Conservation (phyloP, 2,113 vertebrate species). For the Poecilia latipinna region DNA sequence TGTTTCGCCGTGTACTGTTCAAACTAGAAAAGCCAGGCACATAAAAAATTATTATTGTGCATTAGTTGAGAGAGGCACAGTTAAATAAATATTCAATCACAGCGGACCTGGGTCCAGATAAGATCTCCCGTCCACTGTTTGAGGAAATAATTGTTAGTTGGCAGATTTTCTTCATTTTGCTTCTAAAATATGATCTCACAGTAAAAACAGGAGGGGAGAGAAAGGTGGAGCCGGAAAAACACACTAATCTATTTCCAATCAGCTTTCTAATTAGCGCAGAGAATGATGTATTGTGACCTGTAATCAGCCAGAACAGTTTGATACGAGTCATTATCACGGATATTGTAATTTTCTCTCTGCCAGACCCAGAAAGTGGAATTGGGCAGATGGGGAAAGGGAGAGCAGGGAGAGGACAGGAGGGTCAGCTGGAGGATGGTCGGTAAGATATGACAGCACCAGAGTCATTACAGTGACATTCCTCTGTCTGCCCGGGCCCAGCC, state of each 20-base stretch:
- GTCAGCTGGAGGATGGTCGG: conserved; percentile 61
- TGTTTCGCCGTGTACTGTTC: neutral
- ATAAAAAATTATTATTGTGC: neutral
- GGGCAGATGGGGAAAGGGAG: conserved; percentile 18
- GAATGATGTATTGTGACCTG: conserved; percentile 76
- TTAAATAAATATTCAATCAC: neutral
- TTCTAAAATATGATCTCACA: conserved; percentile 40
- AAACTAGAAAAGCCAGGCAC: neutral
- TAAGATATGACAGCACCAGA: conserved; percentile 58
- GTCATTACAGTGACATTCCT: conserved; percentile 71
- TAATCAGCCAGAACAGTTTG: conserved; percentile 74
- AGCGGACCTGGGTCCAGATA: neutral
- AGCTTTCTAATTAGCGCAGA: conserved; percentile 74
- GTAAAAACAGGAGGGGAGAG: conserved; percentile 21
- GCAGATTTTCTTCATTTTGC: conserved; percentile 19
- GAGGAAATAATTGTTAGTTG: conserved; percentile 20
- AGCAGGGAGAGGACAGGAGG: conserved; percentile 15
- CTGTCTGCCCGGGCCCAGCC: conserved; percentile 48
- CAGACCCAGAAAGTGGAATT: conserved; percentile 42
- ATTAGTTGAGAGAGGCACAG: neutral
- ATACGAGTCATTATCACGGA: conserved; percentile 74
- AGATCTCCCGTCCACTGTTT: neutral
- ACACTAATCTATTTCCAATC: conserved; percentile 77
- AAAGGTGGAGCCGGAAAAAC: conserved; percentile 54
- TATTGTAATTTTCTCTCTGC: conserved; percentile 70